A percentile compares a stretch with the other conserved stretches of the same genome.
Conservation (phyloP, 2,888 invertebrate genomes). For the Lydus trimaculatus region DNA sequence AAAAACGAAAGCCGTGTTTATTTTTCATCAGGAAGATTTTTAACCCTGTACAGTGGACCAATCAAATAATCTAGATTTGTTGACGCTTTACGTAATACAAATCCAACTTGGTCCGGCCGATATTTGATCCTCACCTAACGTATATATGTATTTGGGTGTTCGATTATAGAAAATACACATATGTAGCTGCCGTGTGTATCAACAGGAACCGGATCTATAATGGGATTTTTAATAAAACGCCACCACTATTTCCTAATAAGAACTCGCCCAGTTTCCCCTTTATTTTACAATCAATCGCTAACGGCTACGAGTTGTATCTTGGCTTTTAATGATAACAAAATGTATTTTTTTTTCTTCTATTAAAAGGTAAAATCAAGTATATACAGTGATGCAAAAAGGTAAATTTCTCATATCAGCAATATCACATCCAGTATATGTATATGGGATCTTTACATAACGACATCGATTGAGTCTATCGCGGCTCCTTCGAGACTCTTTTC, state of each 20-base stretch:
- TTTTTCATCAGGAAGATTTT: slow-evolving; percentile 60
- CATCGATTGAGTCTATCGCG: slow-evolving; percentile 60
- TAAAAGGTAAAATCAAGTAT: not conserved
- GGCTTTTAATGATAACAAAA: not conserved
- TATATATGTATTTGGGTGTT: slow-evolving; percentile 57
- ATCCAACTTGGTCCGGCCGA: slow-evolving; percentile 30
- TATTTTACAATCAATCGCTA: not conserved
- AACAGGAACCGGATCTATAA: slow-evolving; percentile 37
- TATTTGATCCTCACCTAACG: slow-evolving; percentile 58
- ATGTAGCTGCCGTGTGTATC: slow-evolving; percentile 40
- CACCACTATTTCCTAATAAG: not conserved
- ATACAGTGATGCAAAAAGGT: not conserved
- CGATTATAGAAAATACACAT: slow-evolving; percentile 60
- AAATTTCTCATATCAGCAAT: slow-evolving; percentile 38
- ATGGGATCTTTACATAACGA: slow-evolving; percentile 56
- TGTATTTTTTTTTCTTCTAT: not conserved
- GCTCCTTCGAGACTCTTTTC: slow-evolving; percentile 60
- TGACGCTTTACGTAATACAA: slow-evolving; percentile 16
- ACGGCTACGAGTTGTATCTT: not conserved
- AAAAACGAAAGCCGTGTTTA: slow-evolving; percentile 58
- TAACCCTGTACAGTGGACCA: slow-evolving; percentile 54
- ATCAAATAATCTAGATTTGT: slow-evolving; percentile 23
- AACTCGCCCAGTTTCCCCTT: not conserved
- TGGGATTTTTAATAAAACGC: slow-evolving; percentile 26
- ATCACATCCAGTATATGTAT: slow-evolving; percentile 53